Base-by-base conservation (phyloP, 2,797 vertebrate species). In the Acanthiza pusilla region DNA sequence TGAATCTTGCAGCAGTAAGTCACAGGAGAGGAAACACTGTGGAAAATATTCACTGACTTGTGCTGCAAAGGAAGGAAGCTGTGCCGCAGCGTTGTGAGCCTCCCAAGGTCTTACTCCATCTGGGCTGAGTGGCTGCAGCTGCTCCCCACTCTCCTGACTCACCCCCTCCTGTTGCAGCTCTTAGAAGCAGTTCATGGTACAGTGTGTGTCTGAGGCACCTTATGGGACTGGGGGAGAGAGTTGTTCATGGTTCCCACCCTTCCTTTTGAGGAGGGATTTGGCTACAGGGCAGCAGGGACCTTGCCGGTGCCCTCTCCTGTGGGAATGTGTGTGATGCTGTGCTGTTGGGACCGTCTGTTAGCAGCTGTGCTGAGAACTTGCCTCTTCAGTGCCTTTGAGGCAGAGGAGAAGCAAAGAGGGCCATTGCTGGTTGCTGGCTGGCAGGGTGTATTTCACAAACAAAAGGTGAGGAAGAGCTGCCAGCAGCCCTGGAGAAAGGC, bases 61-160 rank as follows among this genome's bases (percentile, higher is more conserved):
- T 68, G 43, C 62, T 58, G 88, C 62, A 51, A 54, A 84, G 91
- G 36, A 88, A 88, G 4, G 17, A 55, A 92, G 68, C 75, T 65
- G 65, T 68, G 32, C 74, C 9, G 32, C 45, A 13, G 81, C 0
- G 0, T 8, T 79, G 36, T 1, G 34, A 89, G 73, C 77, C 84
- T 95, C 88, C 62, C 0, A 14, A 74, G 88, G 51, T 88, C 85
- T 71, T 50, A 9, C 55, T 84, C 67, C 70, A 82, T 76, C 89
- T 88, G 76, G 73, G 62, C 73, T 93, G 78, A 50, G 79, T n/a
- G 71, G 40, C 74, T 91, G 88, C 95, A 91, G 84, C 84, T 95
- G 91, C 84, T 93, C 54, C 63, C 18, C 9, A 2, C 30, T 85
- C 19, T 30, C 47, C 60, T 2, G 3, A 40, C 60, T 91, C 50